A percentile compares a stretch with the other conserved stretches of the same genome.
These are phyloP conservation scores for Glaucidium brasilianum DNA, from an alignment of 2,113 vertebrate genomes.

Conservation along the genomic window DNA sequence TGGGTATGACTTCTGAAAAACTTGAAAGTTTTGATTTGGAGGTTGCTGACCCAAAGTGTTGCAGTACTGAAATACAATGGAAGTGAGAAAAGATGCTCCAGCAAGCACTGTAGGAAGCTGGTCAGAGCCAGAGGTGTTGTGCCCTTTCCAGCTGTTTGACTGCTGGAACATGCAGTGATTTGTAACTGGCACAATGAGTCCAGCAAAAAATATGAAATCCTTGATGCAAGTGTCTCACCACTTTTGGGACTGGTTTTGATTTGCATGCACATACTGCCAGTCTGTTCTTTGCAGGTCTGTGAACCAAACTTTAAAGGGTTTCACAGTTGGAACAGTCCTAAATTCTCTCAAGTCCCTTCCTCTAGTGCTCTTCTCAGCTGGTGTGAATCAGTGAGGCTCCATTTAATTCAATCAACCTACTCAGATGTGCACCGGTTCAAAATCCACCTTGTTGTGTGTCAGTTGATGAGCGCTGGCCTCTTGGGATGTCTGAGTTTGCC, in stretches of 20 bases:
- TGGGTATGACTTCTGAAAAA: background rate
- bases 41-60: background rate
- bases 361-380: background rate
- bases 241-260: background rate
- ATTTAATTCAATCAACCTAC: background rate
- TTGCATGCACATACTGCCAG: no score
- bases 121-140: accelerated
- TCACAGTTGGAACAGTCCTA: background rate
- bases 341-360: background rate
- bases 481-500: background rate
- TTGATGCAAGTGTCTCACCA: background rate
- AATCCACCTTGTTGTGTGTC: background rate
- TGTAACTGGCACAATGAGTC: background rate
- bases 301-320: background rate
- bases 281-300: background rate
- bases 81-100: background rate
- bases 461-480: accelerated
- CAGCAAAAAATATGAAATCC: background rate
- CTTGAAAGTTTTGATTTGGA: background rate
- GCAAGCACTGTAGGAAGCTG: background rate
- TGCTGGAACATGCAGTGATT: background rate
- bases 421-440: background rate
- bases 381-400: background rate
- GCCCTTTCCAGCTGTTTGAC: background rate
- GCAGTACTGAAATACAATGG: background rate